Base-by-base conservation (phyloP, 2,797 vertebrate genomes). In the Echiichthys vipera region DNA sequence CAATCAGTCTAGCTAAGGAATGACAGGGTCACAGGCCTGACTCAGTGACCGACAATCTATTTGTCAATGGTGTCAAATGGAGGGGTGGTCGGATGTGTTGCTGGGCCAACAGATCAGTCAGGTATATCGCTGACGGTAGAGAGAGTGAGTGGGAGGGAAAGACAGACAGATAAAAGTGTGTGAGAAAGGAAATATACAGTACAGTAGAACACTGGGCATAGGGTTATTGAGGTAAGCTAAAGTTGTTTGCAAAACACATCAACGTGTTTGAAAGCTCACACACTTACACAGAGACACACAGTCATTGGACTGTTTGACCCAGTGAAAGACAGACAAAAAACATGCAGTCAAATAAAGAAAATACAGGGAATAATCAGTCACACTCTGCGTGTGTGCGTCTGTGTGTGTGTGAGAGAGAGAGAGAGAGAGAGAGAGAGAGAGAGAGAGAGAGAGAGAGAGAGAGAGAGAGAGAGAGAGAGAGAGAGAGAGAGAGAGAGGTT, bases 1-100 rank as follows among this genome's bases (percentile, higher is more conserved):
- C 82, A 92, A 89, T 91, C 89, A 88, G 84, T 91, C 88, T 58
- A 67, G 80, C 87, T 80, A 81, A 78, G 81, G 88, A 89, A 90
- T 89, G 88, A 89, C 87, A 88, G 89, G 87, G 90, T 90, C 85
- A 80, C 74, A 62, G 88, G 84, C 78, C 84, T 27, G 84, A 83
- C 84, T 86, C 86, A 68, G 74, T 75, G 84, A 72, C 56, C 36
- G n/a, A 76, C 85, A 79, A 85, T 90, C 88, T 85, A 89, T 90
- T 88, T 88, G 80, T 90, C 91, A 90, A 49, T 74, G 71, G 64
- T 92, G 89, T 91, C 89, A 91, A 90, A 88, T 64, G 51, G 65
- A 78, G 74, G 82, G 85, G 85, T 76, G 85, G 86, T 86, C 81
- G 55, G 67, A 84, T 15, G 49, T 70, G 77, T 81, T 69, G 47